A percentile compares a stretch with the other conserved stretches of the same genome.
Conservation (phyloP, 1,140 invertebrate species). For the Drosophila kurseongensis region DNA sequence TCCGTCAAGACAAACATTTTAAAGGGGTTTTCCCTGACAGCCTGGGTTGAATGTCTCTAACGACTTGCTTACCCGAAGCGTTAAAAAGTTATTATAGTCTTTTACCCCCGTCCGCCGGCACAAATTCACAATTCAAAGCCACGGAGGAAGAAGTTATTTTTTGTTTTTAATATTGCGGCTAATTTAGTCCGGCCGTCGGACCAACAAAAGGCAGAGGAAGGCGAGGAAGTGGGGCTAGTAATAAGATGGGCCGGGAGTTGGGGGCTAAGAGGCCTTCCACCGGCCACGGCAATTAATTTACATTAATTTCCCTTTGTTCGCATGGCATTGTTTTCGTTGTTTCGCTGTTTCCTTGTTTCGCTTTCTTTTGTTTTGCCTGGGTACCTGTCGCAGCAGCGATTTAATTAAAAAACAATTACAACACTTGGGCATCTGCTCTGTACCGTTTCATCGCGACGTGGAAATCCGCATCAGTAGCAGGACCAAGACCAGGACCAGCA, state of each 20-base stretch:
- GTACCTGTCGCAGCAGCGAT: constrained; percentile 10
- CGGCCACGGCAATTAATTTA: constrained; percentile 67
- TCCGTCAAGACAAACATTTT: background rate
- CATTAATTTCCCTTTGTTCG: constrained; percentile 57
- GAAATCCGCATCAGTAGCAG: background rate
- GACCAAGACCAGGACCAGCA: background rate
- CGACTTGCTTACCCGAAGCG: background rate
- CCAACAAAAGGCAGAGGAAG: background rate
- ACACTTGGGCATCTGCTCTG: constrained; percentile 38
- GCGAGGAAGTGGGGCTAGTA: background rate
- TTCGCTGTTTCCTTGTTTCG: no score
- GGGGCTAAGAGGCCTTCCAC: constrained; percentile 46
- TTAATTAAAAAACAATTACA: constrained; percentile 73
- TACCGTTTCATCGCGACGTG: constrained; percentile 8
- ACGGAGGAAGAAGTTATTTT: background rate
- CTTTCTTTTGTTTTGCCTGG: constrained; percentile 7
- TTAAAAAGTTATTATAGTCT: background rate
- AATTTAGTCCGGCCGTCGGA: constrained; percentile 5
- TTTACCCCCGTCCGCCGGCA: no score
- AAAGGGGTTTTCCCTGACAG: background rate
- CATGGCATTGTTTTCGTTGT: constrained; percentile 16
- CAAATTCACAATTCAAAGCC: no score
- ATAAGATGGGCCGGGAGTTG: background rate
- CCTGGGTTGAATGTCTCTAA: background rate
- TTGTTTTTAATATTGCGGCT: constrained; percentile 16